Evolutionary conservation across 2,888 invertebrate genomes (phyloP).

Genomic region (Ophion obscuratus): DNA sequence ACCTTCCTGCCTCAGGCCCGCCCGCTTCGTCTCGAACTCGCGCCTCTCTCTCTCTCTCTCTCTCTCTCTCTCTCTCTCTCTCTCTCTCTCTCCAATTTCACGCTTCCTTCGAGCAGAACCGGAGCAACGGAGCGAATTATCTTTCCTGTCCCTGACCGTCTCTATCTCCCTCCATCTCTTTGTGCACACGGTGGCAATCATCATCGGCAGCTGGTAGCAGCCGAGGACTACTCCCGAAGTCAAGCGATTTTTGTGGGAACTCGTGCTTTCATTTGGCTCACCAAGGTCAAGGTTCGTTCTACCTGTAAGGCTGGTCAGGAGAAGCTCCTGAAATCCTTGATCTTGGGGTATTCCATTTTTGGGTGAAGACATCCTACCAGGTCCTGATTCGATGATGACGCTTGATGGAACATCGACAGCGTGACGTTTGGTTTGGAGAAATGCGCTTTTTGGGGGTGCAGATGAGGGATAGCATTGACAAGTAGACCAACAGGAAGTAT

Average conservation of each 20-base stretch:
- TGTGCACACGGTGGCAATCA: neutral
- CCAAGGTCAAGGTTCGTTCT: too few relatives aligned
- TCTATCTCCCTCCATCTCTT: constrained; percentile 3
- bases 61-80: too few relatives aligned
- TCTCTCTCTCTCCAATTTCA: constrained; percentile 54
- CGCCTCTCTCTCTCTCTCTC: constrained; percentile 23
- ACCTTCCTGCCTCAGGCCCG: constrained; percentile 49
- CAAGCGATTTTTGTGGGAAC: too few relatives aligned
- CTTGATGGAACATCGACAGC: neutral
- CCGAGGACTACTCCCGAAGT: too few relatives aligned
- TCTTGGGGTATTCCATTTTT: too few relatives aligned
- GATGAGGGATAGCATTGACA: neutral
- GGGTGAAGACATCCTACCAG: too few relatives aligned
- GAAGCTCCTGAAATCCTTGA: too few relatives aligned
- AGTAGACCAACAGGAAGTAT: neutral
- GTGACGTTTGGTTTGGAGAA: neutral
- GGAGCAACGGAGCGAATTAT: constrained; percentile 57
- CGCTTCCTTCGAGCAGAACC: constrained; percentile 66
- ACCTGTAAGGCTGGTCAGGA: too few relatives aligned
- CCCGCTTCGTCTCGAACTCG: constrained; percentile 21
- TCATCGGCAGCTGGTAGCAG: neutral
- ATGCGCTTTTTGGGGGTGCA: neutral
- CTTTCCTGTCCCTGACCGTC: constrained; percentile 26
- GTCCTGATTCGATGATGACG: too few relatives aligned
- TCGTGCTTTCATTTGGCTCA: too few relatives aligned